Evolutionary conservation across 2,113 vertebrate genomes (phyloP), one percentile per base, ranked within the genome.

Genomic region (Potamarius usumacintae): DNA sequence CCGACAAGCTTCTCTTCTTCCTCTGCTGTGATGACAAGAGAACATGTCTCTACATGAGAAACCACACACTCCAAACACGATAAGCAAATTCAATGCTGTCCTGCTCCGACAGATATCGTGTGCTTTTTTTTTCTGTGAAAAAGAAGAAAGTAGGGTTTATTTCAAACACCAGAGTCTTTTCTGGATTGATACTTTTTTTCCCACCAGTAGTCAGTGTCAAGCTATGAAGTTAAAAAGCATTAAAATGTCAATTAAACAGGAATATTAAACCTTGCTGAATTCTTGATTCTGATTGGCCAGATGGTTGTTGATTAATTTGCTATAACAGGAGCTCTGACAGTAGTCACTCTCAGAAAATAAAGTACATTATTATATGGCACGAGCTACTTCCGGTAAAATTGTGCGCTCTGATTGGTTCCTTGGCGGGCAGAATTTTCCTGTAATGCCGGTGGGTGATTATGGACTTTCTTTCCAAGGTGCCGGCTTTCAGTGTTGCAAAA

Each of bases 1-100:
- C 20, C 57, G 63, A 88, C 82, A 86, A 83, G 42, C 67, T 67
- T 11, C 42, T 85, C 53, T 30, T 72, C 72, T 83, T 83, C 65
- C 76, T 65, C 72, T 58, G 5, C 57, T 55, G 53, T 72, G 58
- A 67, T 77, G 69, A 77, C 69, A 83, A 57, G 30, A 69, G 25
- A 87, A 53, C 52, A 20, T 88, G 30, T 76, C 60, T 67, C 42
- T 8, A 60, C 69, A 58, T 7, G 69, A 85, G 60, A 85, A 76
- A 25, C 83, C 27, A 72, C 55, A 62, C 65, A 69, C n/a, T 30
- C 12, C 18, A 25, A 48, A 87, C 22, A 62, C 6, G 9, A 82
- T 71, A 67, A 60, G 14, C 30, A 27, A 82, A 86, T 25, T 50
- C n/a, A 71, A 15, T 72, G 34, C 30, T 42, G 27, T 71, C 77